These are phyloP conservation scores for Galaxias olidus DNA, from an alignment of 2,797 vertebrate genomes.

Conservation along the genomic window DNA sequence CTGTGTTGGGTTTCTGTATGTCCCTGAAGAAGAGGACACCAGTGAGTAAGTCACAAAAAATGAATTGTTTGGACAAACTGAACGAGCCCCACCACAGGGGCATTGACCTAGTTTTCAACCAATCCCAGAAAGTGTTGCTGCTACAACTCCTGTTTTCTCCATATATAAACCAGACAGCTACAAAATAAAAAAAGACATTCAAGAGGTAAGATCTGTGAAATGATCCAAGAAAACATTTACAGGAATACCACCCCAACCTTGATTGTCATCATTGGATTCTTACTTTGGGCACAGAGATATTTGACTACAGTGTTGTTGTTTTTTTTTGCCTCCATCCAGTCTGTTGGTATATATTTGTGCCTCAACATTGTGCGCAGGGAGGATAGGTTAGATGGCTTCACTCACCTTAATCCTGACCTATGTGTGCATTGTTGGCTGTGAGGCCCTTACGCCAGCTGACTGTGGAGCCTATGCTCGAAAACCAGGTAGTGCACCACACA, in stretches of 20 bases:
- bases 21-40: slow-evolving; percentile 60
- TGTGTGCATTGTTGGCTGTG: slow-evolving; percentile 54
- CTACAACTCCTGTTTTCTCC: slow-evolving; percentile 10
- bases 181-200: slow-evolving; percentile 31
- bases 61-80: slow-evolving; percentile 58
- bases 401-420: slow-evolving; percentile 55
- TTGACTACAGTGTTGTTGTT: too few species aligned
- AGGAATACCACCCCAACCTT: not conserved
- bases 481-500: slow-evolving; percentile 61
- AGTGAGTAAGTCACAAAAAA: slow-evolving; percentile 58
- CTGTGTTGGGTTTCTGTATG: slow-evolving; percentile 65
- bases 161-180: slow-evolving; percentile 46
- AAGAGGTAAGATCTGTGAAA: slow-evolving; percentile 42
- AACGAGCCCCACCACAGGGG: slow-evolving; percentile 43
- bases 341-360: slow-evolving; percentile 31
- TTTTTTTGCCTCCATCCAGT: slow-evolving; percentile 24
- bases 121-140: slow-evolving; percentile 49
- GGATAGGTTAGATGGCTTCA: slow-evolving; percentile 58
- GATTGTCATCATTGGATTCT: slow-evolving; percentile 29
- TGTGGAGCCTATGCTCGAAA: slow-evolving; percentile 51
- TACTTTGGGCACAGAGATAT: slow-evolving; percentile 19
- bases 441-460: slow-evolving; percentile 55
- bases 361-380: slow-evolving; percentile 43
- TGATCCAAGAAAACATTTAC: not conserved
- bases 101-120: slow-evolving; percentile 66